phyloP scores from a whole-genome alignment of 2,113 vertebrate species.

The Cinclus mexicanus region DNA sequence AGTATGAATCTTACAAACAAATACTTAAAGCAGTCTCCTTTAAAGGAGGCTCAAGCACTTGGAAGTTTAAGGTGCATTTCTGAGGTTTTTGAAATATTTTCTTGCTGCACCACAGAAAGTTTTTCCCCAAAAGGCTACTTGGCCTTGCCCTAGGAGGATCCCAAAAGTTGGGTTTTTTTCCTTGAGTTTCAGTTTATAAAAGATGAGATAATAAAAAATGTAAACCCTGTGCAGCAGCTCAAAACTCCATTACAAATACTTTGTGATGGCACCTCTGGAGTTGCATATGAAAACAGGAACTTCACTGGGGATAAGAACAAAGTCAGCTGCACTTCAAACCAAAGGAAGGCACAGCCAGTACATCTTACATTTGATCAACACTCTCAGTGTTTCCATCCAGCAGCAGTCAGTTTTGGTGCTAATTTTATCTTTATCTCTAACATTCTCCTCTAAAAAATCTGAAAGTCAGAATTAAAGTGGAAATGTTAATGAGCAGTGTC shows the following conservation, averaged over 20 bases:
- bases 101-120: not conserved
- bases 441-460: not conserved
- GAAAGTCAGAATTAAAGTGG: not conserved
- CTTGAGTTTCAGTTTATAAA: not conserved
- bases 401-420: not conserved
- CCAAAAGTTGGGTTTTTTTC: not conserved
- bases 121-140: not conserved
- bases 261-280: not conserved
- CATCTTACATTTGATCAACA: not conserved
- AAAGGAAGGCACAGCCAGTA: not conserved
- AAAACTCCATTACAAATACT: not conserved
- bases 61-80: not conserved
- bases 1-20: not conserved
- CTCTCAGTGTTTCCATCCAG: not conserved
- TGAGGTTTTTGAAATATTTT: not conserved
- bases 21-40: not conserved
- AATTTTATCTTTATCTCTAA: not conserved
- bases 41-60: not conserved
- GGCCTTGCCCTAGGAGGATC: not conserved
- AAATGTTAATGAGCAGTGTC: not conserved
- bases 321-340: slow-evolving; percentile 26
- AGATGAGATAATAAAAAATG: not conserved
- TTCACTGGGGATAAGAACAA: slow-evolving; percentile 7
- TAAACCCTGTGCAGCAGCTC: not conserved
- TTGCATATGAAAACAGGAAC: not conserved